These are phyloP conservation scores for Otocyon megalotis DNA, from an alignment of 2,113 vertebrate genomes.

Conservation along the genomic window DNA sequence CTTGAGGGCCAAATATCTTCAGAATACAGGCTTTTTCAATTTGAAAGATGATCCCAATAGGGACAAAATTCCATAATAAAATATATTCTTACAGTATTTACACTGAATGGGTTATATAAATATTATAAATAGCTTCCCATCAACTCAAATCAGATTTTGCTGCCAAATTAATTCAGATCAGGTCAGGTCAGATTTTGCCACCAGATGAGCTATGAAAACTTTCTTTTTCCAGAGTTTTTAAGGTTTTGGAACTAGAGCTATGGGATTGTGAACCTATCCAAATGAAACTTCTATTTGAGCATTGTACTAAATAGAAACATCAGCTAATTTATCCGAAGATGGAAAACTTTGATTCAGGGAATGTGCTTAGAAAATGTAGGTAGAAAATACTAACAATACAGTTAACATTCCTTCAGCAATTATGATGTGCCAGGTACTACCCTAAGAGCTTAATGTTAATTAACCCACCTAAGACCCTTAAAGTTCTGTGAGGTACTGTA, in stretches of 20 bases:
- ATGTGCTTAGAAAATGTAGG: neutral
- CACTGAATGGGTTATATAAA: neutral
- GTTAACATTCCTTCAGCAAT: conserved; percentile 34
- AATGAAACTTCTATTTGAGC: conserved; percentile 29
- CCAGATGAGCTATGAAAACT: conserved; percentile 31
- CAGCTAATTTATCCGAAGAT: neutral
- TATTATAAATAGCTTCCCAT: conserved; percentile 2
- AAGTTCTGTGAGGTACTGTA: neutral
- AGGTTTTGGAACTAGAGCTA: conserved; percentile 32
- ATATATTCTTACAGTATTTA: conserved; percentile 15
- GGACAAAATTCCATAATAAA: neutral
- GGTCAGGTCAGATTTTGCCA: conserved; percentile 58
- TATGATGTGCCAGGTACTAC: neutral
- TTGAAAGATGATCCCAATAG: conserved; percentile 1
- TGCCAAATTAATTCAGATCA: conserved; percentile 36
- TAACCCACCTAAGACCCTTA: neutral
- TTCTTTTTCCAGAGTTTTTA: conserved; percentile 43
- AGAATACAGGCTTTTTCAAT: conserved; percentile 32
- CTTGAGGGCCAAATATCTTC: neutral
- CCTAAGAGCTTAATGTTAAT: conserved; percentile 2
- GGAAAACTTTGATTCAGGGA: neutral
- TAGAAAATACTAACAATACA: neutral
- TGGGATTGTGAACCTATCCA: neutral
- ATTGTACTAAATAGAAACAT: conserved; percentile 7
- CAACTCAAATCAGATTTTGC: conserved; percentile 21